Conservation (phyloP, 2,888 invertebrate genomes). For the Drosophila neotestacea region DNA sequence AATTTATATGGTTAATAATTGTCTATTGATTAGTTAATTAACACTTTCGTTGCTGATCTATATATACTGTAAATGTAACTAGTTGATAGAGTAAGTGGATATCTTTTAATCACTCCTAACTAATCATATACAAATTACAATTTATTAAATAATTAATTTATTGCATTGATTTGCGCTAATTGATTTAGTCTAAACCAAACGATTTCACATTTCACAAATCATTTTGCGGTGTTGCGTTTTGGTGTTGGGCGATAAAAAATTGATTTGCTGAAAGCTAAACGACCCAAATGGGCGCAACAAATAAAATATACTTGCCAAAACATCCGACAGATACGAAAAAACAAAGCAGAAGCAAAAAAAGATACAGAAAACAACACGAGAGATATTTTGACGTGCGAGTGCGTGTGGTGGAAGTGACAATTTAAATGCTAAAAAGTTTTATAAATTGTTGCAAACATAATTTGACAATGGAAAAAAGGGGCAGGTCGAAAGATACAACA, state of each 20-base stretch:
- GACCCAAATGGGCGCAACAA: slow-evolving; percentile 33
- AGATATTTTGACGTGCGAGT: slow-evolving; percentile 31
- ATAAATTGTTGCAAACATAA: slow-evolving; percentile 46
- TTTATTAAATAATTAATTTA: slow-evolving; percentile 22
- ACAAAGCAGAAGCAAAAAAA: slow-evolving; percentile 9
- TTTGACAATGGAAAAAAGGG: slow-evolving; percentile 24
- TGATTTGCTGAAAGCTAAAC: slow-evolving; percentile 60
- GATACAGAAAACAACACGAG: slow-evolving; percentile 8
- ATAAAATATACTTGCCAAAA: slow-evolving; percentile 49
- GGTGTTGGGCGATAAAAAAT: slow-evolving; percentile 46
- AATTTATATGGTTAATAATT: background rate
- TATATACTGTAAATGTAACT: background rate
- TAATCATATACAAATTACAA: slow-evolving; percentile 5
- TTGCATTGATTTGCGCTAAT: slow-evolving; percentile 27
- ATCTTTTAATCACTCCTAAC: background rate
- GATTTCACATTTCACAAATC: slow-evolving; percentile 26
- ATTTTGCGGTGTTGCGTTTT: slow-evolving; percentile 18
- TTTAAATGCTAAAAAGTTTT: slow-evolving; percentile 41
- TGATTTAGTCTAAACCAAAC: slow-evolving; percentile 31
- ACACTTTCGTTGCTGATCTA: background rate
- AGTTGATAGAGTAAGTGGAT: background rate
- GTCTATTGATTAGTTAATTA: background rate
- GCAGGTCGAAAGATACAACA: slow-evolving; percentile 4
- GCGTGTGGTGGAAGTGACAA: slow-evolving; percentile 39
- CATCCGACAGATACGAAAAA: slow-evolving; percentile 17